Conservation (phyloP, 64 coral and sea anemone genomes). For the Stylophora pistillata region DNA sequence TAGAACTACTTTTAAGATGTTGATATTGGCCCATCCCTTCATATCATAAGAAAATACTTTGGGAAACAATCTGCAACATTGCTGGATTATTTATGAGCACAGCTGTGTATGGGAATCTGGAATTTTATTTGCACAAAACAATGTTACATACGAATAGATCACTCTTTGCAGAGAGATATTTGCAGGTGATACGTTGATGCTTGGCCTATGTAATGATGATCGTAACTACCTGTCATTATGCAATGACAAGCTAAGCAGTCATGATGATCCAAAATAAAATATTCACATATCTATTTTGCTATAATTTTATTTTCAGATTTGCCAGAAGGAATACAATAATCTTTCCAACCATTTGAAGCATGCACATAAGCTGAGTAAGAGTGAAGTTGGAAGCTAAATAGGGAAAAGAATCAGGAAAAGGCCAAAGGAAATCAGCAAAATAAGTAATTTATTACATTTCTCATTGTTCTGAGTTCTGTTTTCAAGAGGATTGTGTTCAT, state of each 20-base stretch:
- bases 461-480: background rate
- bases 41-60: no score
- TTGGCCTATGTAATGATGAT: no score
- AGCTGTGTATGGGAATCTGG: no score
- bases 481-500: background rate
- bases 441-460: slow-evolving; percentile 10
- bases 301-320: slow-evolving; percentile 57
- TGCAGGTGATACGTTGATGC: no score
- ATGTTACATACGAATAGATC: no score
- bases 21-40: background rate
- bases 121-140: no score
- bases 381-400: slow-evolving; percentile 25
- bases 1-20: background rate
- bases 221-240: background rate
- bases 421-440: background rate
- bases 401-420: background rate
- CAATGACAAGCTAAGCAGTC: background rate
- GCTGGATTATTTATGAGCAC: no score
- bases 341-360: slow-evolving; percentile 56
- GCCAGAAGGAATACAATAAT: slow-evolving; percentile 56
- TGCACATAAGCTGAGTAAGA: slow-evolving; percentile 58
- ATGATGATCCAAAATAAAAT: background rate
- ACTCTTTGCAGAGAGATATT: no score
- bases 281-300: background rate
- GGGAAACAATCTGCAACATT: no score